These are phyloP conservation scores for Arvicanthis niloticus DNA, from an alignment of 2,113 vertebrate species.

Conservation along the genomic window DNA sequence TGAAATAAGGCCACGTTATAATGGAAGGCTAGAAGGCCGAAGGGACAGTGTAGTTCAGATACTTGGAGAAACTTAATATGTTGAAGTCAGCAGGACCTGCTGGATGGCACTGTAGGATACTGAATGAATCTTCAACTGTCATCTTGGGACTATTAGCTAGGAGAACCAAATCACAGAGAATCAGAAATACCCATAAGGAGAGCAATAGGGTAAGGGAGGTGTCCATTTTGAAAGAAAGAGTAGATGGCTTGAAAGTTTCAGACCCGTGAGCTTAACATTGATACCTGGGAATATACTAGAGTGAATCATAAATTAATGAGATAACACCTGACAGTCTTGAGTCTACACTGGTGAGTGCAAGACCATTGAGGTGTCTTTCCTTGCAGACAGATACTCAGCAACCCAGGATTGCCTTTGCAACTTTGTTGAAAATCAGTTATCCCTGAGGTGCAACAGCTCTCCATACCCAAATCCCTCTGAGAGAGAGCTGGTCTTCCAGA, in stretches of 20 bases:
- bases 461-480: too few species aligned
- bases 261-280: slow-evolving; percentile 52
- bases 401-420: too few species aligned
- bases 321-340: background rate
- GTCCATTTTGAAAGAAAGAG: slow-evolving; percentile 58
- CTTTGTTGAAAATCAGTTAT: too few species aligned
- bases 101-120: slow-evolving; percentile 73
- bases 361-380: too few species aligned
- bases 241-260: slow-evolving; percentile 59
- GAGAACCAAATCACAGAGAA: slow-evolving; percentile 65
- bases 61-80: slow-evolving; percentile 76
- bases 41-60: slow-evolving; percentile 66
- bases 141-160: slow-evolving; percentile 69
- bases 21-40: slow-evolving; percentile 64
- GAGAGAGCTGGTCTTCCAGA: too few species aligned
- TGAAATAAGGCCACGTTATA: slow-evolving; percentile 62
- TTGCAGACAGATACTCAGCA: too few species aligned
- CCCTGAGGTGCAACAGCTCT: too few species aligned
- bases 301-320: slow-evolving; percentile 74
- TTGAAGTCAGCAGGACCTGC: slow-evolving; percentile 77
- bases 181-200: slow-evolving; percentile 50
- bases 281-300: slow-evolving; percentile 67
- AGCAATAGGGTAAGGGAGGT: slow-evolving; percentile 67
- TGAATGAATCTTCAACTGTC: slow-evolving; percentile 76
- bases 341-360: too few species aligned